Base-by-base conservation (phyloP, 2,888 invertebrate species). In the Epinotia bilunana region DNA sequence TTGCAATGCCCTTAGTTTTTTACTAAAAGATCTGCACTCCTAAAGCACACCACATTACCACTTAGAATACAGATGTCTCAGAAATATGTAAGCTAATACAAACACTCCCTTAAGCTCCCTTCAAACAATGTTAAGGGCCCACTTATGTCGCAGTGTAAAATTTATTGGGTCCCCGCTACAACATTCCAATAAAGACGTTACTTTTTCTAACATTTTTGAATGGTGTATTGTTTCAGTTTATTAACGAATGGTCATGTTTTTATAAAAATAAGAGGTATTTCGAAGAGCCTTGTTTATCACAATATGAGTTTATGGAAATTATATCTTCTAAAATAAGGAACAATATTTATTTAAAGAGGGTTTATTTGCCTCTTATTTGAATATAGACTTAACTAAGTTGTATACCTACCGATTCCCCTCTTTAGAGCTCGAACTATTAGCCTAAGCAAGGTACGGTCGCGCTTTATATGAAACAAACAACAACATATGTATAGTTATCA, bases 81-180 rank as follows among this genome's bases (percentile, higher is more conserved):
- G 46, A 23, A 63, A 43, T 39, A 7, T 20, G 7, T n/a, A n/a
- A 65, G n/a, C 28, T 16, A 3, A 5, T 12, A 23, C 64, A 28
- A 46, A 64, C 23, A 20, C 18, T 43, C 62, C 18, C n/a, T 63
- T 9, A 13, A n/a, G n/a, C n/a, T 63, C 43, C 43, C 20, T 63
- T 63, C 46, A 64, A 64, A 49, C 33, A 53, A 33, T 28, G 18
- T 18, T 65, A 61, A 70, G 61, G 18, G 18, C 62, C n/a, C 72
- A 46, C 11, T 43, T 18, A 23, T 60, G 64, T 58, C 69, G 49
- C 53, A n/a, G 53, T 64, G 58, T 70, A 33, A 46, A 49, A 69
- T 69, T 74, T 64, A 70, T 61, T 61, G 28, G 43, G 33, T 49
- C 13, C 46, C 63, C 64, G 64, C 63, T 74, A 63, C 7, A 74